Evolutionary conservation across 2,797 vertebrate genomes (phyloP).

Genomic region (Natrix natrix): DNA sequence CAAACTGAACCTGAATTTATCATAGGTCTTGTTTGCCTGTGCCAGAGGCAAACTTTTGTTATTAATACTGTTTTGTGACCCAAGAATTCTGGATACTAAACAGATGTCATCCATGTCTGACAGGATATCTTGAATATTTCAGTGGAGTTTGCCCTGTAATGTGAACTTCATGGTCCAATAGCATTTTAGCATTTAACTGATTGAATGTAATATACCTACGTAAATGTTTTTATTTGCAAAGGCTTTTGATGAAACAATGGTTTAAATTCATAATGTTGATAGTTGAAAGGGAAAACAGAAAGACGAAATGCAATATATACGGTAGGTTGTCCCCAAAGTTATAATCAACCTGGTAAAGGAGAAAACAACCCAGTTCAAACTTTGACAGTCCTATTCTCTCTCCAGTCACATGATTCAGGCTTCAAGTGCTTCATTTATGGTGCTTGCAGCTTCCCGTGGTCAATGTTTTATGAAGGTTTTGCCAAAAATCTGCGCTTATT

Average conservation of each 20-base stretch:
- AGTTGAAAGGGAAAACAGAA: neutral
- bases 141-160: neutral
- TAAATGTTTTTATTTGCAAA: neutral
- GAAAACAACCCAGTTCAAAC: neutral
- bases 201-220: neutral
- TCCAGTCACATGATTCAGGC: neutral
- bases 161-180: neutral
- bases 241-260: neutral
- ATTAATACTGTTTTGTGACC: neutral
- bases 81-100: neutral
- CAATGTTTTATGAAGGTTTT: neutral
- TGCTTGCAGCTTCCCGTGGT: neutral
- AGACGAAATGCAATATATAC: neutral
- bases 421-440: neutral
- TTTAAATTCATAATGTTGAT: neutral
- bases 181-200: neutral
- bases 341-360: neutral
- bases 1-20: neutral
- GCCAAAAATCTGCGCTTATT: neutral
- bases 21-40: neutral
- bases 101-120: neutral
- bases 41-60: neutral
- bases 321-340: neutral
- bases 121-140: too few relatives aligned
- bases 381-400: neutral